These are phyloP conservation scores for Drosophila mettleri DNA, from an alignment of 2,888 invertebrate species.

Conservation along the genomic window DNA sequence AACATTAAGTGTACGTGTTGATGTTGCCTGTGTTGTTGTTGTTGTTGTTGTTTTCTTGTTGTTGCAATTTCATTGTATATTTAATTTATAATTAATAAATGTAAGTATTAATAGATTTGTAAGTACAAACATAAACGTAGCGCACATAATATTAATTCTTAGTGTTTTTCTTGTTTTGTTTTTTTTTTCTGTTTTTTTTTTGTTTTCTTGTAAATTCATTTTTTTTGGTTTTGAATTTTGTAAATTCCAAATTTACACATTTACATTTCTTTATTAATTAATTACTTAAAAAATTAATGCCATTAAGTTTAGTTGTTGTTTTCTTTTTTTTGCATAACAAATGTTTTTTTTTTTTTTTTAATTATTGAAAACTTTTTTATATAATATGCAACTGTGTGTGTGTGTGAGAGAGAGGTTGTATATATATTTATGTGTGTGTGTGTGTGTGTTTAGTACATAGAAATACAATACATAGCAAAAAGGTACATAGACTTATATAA, in stretches of 20 bases:
- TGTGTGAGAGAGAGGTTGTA: slow-evolving; percentile 8
- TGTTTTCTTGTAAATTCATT: slow-evolving; percentile 54
- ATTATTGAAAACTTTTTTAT: slow-evolving; percentile 27
- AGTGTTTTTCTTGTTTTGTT: slow-evolving; percentile 4
- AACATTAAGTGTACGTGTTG: slow-evolving; percentile 58
- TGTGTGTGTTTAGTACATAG: slow-evolving; percentile 38
- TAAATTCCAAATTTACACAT: slow-evolving; percentile 66
- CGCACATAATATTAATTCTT: slow-evolving; percentile 53
- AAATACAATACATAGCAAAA: slow-evolving; percentile 70
- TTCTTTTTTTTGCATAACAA: slow-evolving; percentile 27
- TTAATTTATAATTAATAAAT: slow-evolving; percentile 73
- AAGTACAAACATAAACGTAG: slow-evolving; percentile 71
- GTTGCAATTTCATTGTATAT: slow-evolving; percentile 65
- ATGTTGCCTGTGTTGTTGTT: slow-evolving; percentile 32
- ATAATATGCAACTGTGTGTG: slow-evolving; percentile 32
- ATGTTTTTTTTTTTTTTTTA: slow-evolving; percentile 27
- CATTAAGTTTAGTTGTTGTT: slow-evolving; percentile 13
- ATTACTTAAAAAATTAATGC: slow-evolving; percentile 33
- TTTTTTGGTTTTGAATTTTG: slow-evolving; percentile 41
- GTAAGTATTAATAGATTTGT: slow-evolving; percentile 66
- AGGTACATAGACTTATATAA: slow-evolving; percentile 68
- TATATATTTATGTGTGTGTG: slow-evolving; percentile 18
- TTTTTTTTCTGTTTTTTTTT: neutral
- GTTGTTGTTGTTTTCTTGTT: slow-evolving; percentile 53
- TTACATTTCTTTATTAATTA: slow-evolving; percentile 47